Conservation (phyloP, 1,140 invertebrate genomes). For the Halictus rubicundus region DNA sequence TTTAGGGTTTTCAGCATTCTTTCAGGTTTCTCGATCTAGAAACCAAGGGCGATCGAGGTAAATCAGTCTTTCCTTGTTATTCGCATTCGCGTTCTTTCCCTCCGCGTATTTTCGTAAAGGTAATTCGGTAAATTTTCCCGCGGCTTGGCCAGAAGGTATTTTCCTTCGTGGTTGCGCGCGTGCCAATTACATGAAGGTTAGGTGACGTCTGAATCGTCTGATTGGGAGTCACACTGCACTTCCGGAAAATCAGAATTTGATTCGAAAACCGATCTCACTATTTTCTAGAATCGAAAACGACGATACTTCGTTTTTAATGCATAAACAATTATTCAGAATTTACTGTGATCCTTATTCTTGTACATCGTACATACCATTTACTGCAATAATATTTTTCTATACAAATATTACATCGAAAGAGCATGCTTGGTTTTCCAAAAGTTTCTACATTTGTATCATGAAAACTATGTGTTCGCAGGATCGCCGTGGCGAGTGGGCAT, state of each 20-base stretch:
- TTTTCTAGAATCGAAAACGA: not conserved
- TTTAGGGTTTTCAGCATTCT: constrained; percentile 34
- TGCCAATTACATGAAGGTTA: constrained; percentile 39
- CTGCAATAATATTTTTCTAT: not conserved
- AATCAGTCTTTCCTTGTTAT: not conserved
- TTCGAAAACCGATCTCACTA: not conserved
- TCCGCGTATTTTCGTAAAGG: not conserved
- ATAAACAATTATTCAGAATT: not conserved
- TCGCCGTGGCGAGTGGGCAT: constrained; percentile 95
- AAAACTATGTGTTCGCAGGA: constrained; percentile 81
- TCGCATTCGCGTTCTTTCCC: not conserved
- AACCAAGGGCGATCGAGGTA: constrained; percentile 18
- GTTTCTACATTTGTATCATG: not conserved
- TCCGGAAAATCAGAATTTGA: constrained; percentile 47
- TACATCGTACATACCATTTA: too few relatives aligned
- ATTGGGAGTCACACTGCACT: constrained; percentile 44
- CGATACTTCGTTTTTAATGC: not conserved
- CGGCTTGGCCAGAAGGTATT: not conserved
- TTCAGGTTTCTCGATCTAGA: constrained; percentile 22
- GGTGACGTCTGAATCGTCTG: constrained; percentile 11
- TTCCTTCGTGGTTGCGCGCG: constrained; percentile 13
- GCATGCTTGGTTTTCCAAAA: not conserved
- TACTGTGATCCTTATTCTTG: not conserved
- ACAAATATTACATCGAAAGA: not conserved
- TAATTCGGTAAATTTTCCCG: not conserved